Percentiles rank a stretch among this genome's conserved stretches.
phyloP scores from a whole-genome alignment of 2,797 vertebrate genomes.

The Sebastes hopkinsi region DNA sequence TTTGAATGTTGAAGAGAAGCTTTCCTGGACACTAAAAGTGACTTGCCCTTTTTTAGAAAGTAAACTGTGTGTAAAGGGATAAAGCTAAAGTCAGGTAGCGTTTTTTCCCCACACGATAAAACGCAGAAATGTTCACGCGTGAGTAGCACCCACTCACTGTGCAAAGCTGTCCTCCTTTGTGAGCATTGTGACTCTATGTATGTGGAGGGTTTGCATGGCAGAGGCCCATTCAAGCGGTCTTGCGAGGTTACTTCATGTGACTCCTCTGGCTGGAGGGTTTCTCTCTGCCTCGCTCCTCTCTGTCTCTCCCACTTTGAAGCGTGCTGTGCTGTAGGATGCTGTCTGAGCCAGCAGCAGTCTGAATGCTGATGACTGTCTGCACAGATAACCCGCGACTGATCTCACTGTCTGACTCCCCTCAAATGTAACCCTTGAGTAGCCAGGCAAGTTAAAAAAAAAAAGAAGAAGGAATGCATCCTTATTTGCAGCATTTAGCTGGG shows the following conservation, averaged over 20 bases:
- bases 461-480: neutral
- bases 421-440: slow-evolving; percentile 17
- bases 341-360: slow-evolving; percentile 61
- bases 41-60: neutral
- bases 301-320: slow-evolving; percentile 43
- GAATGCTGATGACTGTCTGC: slow-evolving; percentile 72
- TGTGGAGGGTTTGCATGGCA: slow-evolving; percentile 4
- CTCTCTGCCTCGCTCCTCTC: slow-evolving; percentile 23
- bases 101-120: neutral
- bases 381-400: slow-evolving; percentile 66
- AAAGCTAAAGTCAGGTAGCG: neutral
- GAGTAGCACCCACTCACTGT: neutral
- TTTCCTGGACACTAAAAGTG: neutral
- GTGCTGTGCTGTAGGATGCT: slow-evolving; percentile 55
- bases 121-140: neutral
- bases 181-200: slow-evolving; percentile 1
- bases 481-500: neutral
- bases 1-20: neutral
- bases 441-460: neutral
- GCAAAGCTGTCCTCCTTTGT: neutral
- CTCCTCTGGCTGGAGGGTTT: slow-evolving; percentile 40
- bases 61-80: neutral
- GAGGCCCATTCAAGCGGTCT: slow-evolving; percentile 6
- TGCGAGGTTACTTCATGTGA: slow-evolving; percentile 50
- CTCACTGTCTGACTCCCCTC: slow-evolving; percentile 39